Evolutionary conservation across 1,140 invertebrate genomes (phyloP), one percentile per base, ranked within the genome.

Genomic region (Stegodyphus dumicola): DNA sequence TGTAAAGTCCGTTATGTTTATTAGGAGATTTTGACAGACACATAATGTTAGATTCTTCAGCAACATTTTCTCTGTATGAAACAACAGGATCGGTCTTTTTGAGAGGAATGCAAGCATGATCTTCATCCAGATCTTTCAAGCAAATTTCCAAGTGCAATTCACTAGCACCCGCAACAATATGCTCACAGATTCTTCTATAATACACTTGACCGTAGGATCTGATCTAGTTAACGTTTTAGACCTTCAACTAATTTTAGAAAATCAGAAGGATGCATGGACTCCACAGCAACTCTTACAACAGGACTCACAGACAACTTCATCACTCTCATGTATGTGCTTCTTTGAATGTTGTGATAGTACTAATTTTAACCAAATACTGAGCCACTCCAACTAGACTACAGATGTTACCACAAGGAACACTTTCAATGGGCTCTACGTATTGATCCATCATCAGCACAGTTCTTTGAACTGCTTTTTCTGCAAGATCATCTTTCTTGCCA

Each of bases 381-480:
- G 99, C 99, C 85, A 99, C 98, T 91, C 99, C 99, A 88, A 99
- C 99, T 88, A 99, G 93, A 94, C 99, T 98, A 91, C 98, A 99
- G 92, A 99, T 99, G 93, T 99, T 99, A 91, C 99, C 98, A 89
- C 95, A 98, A 79, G 99, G 99, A 87, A 99, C 98, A 93, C 99
- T 98, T 92, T 99, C 98, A 91, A 99, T 99, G 87, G 98, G 97
- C 92, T 99, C 99, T 74, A 97, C 96, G 89, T 99, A 99, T 93
- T 99, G 96, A 88, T 98, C 99, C 99, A 99, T 99, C 99, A 99
- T 99, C 87, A 99, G 93, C 90, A 99, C 99, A 53, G 99, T 99
- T 93, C 98, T 92, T 89, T 99, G 98, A 91, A 99, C 99, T 89
- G 96, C 96, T 92, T 99, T 99, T 91, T 99, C 97, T 89, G 97